phyloP scores from a whole-genome alignment of 2,888 invertebrate genomes.

The Rotaria macrura region DNA sequence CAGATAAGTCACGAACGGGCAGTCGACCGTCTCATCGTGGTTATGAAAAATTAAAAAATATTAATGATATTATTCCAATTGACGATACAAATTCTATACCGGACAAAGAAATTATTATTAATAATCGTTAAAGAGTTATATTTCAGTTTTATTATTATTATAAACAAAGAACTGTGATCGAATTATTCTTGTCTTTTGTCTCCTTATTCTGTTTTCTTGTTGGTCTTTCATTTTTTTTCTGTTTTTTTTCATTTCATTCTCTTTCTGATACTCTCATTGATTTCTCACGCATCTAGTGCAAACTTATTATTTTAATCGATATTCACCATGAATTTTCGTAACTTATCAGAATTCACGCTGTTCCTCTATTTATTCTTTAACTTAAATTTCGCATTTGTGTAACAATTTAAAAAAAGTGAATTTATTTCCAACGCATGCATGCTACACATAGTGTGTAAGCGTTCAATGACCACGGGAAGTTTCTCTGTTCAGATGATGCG shows the following conservation, averaged over 20 bases:
- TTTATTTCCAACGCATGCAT: no score
- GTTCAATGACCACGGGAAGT: no score
- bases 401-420: not conserved
- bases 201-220: not conserved
- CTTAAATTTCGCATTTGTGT: not conserved
- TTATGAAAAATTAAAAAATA: conserved; percentile 21
- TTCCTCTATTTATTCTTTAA: not conserved
- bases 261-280: not conserved
- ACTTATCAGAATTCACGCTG: not conserved
- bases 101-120: not conserved
- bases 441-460: no score
- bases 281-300: conserved; percentile 2
- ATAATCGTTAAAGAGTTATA: not conserved
- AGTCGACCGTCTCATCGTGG: not conserved
- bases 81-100: not conserved
- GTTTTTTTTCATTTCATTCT: not conserved
- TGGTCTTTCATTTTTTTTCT: not conserved
- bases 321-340: not conserved
- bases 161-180: not conserved
- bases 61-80: not conserved
- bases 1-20: not conserved
- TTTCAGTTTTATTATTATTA: not conserved
- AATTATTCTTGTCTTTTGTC: not conserved
- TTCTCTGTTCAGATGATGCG: no score
- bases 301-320: not conserved